Evolutionary conservation across 2,888 invertebrate genomes (phyloP).

Genomic region (Sycophila texana): DNA sequence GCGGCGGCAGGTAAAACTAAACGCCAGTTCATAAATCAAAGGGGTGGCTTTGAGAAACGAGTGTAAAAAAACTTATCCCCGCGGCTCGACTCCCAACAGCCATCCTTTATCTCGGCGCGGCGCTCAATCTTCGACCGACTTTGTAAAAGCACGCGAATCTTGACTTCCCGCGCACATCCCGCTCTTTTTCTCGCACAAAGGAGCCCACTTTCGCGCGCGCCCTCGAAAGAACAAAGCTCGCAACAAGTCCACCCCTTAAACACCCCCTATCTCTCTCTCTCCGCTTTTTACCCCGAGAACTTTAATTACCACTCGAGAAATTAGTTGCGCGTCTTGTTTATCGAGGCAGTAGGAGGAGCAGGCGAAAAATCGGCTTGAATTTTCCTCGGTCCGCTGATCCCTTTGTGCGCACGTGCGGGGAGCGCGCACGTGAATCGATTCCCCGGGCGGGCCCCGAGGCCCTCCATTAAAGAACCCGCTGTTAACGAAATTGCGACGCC

Average conservation of each 20-base stretch:
- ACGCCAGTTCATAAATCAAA: neutral
- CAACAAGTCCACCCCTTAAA: slow-evolving; percentile 5
- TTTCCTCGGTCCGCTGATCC: slow-evolving; percentile 20
- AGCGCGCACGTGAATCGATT: slow-evolving; percentile 39
- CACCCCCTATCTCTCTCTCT: neutral
- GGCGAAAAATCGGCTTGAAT: slow-evolving; percentile 9
- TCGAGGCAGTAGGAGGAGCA: neutral
- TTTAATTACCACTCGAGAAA: slow-evolving; percentile 49
- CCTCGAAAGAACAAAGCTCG: slow-evolving; percentile 18
- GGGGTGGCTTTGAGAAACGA: neutral
- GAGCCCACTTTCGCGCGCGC: neutral
- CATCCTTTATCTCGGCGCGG: neutral
- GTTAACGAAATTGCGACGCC: slow-evolving; percentile 56
- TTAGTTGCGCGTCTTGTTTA: slow-evolving; percentile 41
- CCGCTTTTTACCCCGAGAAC: neutral
- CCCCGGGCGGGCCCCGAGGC: slow-evolving; percentile 24
- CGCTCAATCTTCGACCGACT: neutral
- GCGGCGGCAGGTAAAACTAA: neutral
- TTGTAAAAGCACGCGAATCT: slow-evolving; percentile 27
- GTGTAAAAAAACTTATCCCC: neutral
- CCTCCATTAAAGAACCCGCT: slow-evolving; percentile 58
- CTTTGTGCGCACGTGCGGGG: slow-evolving; percentile 30
- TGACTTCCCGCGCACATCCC: slow-evolving; percentile 32
- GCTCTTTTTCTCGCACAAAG: slow-evolving; percentile 5
- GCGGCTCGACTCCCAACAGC: neutral